Evolutionary conservation across 2,888 invertebrate species (phyloP), one percentile per base, ranked within the genome.

Genomic region (Notodonta ziczac): DNA sequence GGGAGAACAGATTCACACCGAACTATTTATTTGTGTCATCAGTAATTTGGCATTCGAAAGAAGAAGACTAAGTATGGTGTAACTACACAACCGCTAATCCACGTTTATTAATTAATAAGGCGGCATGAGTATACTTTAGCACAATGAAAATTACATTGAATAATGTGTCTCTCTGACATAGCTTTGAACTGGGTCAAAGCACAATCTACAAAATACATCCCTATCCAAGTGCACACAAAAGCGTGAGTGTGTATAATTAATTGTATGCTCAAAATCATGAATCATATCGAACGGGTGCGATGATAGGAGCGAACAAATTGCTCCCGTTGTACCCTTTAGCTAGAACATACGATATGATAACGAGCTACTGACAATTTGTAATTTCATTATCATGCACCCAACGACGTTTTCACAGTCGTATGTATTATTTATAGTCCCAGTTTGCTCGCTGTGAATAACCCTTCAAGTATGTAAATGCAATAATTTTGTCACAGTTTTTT

Each of bases 301-400:
- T 75, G 83, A 86, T 83, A 85, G 75, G 67, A 69, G 65, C 67
- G 56, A 69, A 82, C 79, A 80, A 80, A 82, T 83, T 81, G 74
- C 72, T 77, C 70, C 73, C 78, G 79, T 80, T 85, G 83, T 83
- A 80, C 82, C 78, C 76, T 75, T 81, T 85, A 73, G 69, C 69
- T 72, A 73, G 73, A 78, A 81, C 63, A 24, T 73, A 66, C 74
- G 84, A 80, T 82, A 77, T 76, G 82, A 84, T 86, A 88, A 82
- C 78, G 65, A 61, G 65, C 68, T 69, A 70, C 71, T 72, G 71
- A 71, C 75, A 80, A 77, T 78, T 80, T 78, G 64, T 75, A 67
- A 73, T 69, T 64, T 66, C 65, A 67, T 65, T 70, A 72, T 67
- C 64, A 58, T 62, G 59, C 46, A 58, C 63, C 65, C 58, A 56